phyloP scores from a whole-genome alignment of 30 jellyfish, hydroid and myxozoan species.

The Aurelia sp. region DNA sequence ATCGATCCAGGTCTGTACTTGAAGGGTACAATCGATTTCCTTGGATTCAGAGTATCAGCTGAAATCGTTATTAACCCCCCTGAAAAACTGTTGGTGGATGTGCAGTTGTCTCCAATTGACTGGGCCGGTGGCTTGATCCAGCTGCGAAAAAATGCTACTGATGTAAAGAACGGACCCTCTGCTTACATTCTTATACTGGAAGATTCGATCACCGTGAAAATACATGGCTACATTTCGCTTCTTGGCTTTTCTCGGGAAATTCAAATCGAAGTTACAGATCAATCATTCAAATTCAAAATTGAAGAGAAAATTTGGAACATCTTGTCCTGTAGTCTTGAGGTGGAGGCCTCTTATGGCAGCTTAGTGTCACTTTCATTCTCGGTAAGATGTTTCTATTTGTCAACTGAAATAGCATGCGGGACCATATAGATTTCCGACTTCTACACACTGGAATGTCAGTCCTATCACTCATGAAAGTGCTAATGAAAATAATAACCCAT shows the following conservation, averaged over 20 bases:
- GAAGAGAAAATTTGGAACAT: constrained; percentile 26
- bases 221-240: constrained; percentile 43
- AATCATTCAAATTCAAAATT: constrained; percentile 34
- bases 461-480: no score
- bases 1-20: constrained; percentile 42
- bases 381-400: constrained; percentile 4
- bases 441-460: no score
- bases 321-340: background rate
- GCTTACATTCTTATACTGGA: constrained; percentile 5
- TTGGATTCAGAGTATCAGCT: constrained; percentile 57
- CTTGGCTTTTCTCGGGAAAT: constrained; percentile 29
- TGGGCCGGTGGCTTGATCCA: constrained; percentile 47
- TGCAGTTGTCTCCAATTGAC: constrained; percentile 54
- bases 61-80: constrained; percentile 18
- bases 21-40: constrained; percentile 38
- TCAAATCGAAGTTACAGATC: constrained; percentile 40
- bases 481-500: no score
- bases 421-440: no score
- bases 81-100: constrained; percentile 35
- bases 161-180: constrained; percentile 43
- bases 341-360: constrained; percentile 52
- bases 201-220: constrained; percentile 21
- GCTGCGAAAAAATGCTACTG: constrained; percentile 22
- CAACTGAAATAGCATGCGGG: no score
- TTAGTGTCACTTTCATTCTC: constrained; percentile 10